These are phyloP conservation scores for Columba livia DNA, from an alignment of 2,113 vertebrate species.

Conservation along the genomic window DNA sequence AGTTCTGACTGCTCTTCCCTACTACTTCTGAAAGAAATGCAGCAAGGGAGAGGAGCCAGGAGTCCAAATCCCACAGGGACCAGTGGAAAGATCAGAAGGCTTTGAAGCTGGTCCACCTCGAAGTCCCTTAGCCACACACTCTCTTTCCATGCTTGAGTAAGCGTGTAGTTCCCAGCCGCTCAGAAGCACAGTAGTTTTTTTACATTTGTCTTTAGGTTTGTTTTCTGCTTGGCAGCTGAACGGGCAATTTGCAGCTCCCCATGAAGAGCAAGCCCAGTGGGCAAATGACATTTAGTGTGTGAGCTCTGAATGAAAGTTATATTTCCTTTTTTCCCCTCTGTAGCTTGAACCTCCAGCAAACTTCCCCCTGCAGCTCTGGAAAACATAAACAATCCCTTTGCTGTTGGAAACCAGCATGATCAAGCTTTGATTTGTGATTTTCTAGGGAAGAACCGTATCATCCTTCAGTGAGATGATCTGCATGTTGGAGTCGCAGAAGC, in stretches of 20 bases:
- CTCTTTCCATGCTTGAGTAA: neutral
- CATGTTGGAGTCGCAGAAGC: neutral
- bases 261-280: slow-evolving; percentile 27
- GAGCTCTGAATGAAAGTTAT: slow-evolving; percentile 33
- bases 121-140: neutral
- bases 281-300: neutral
- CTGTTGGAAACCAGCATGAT: slow-evolving; percentile 5
- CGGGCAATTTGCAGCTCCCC: neutral
- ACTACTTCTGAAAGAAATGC: neutral
- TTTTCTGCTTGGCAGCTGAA: slow-evolving; percentile 39
- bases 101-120: neutral
- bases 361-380: slow-evolving; percentile 32
- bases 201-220: neutral
- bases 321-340: neutral
- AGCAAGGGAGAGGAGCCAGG: neutral
- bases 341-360: slow-evolving; percentile 22
- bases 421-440: slow-evolving; percentile 51
- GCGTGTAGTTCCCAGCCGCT: neutral
- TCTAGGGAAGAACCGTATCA: neutral
- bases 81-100: neutral
- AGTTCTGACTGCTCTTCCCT: neutral
- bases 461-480: neutral
- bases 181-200: neutral
- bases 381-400: slow-evolving; percentile 28
- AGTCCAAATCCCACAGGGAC: neutral